A percentile compares a stretch with the other conserved stretches of the same genome.
Conservation (phyloP, 1,140 invertebrate species). For the Pachypeltis micranthus region DNA sequence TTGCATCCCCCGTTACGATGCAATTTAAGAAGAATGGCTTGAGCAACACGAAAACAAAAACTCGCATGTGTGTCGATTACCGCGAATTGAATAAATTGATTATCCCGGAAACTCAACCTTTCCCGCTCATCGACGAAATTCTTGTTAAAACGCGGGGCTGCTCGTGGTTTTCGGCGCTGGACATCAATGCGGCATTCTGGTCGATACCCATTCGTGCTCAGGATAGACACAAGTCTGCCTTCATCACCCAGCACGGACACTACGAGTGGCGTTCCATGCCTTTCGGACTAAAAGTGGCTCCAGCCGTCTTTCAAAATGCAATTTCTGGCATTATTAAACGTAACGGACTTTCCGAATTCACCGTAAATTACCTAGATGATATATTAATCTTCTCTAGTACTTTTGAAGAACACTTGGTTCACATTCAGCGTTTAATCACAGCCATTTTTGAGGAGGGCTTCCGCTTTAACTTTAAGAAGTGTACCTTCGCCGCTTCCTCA, state of each 20-base stretch:
- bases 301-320: constrained; percentile 34
- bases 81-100: constrained; percentile 19
- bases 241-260: constrained; percentile 24
- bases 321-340: constrained; percentile 33
- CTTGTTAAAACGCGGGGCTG: constrained; percentile 18
- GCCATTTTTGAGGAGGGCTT: constrained; percentile 28
- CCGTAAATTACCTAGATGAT: constrained; percentile 34
- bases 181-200: constrained; percentile 27
- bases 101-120: constrained; percentile 20
- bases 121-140: constrained; percentile 23
- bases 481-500: constrained; percentile 29
- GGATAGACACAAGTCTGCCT: constrained; percentile 24
- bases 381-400: constrained; percentile 26
- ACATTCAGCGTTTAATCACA: constrained; percentile 16
- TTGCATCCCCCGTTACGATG: constrained; percentile 20
- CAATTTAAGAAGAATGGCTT: constrained; percentile 21
- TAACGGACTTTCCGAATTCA: constrained; percentile 36
- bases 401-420: constrained; percentile 25
- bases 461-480: constrained; percentile 32
- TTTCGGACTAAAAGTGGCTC: constrained; percentile 23
- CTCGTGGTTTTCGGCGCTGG: constrained; percentile 21
- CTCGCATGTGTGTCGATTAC: constrained; percentile 22
- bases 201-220: constrained; percentile 22
- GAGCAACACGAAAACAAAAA: constrained; percentile 21
- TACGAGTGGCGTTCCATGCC: constrained; percentile 23